These are phyloP conservation scores for Alosa sapidissima DNA, from an alignment of 2,797 vertebrate genomes.

Conservation along the genomic window DNA sequence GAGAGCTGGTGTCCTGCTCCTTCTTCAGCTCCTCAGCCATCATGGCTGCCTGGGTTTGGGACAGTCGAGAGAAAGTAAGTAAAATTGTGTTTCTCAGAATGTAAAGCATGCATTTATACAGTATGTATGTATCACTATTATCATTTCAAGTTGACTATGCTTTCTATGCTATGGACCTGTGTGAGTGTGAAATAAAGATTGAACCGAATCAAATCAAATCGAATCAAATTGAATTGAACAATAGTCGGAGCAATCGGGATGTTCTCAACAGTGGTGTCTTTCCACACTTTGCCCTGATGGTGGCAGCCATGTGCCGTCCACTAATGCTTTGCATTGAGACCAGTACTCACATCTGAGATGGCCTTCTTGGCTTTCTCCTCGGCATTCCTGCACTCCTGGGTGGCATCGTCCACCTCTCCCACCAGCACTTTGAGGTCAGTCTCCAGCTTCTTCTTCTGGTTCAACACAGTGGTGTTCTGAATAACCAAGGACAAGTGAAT, in stretches of 20 bases:
- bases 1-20: slow-evolving; percentile 88
- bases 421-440: slow-evolving; percentile 75
- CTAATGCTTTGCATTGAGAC: background rate
- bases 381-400: slow-evolving; percentile 76
- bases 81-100: too few relatives aligned
- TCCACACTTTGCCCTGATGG: background rate
- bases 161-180: too few relatives aligned
- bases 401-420: slow-evolving; percentile 75
- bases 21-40: slow-evolving; percentile 97
- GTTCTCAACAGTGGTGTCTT: background rate
- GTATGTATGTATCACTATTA: too few relatives aligned
- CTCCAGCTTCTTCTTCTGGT: slow-evolving; percentile 86
- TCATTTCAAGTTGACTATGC: too few relatives aligned
- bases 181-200: background rate
- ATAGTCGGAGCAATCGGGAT: too few relatives aligned
- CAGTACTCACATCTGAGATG: slow-evolving; percentile 78
- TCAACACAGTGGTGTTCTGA: slow-evolving; percentile 81
- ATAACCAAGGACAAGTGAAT: background rate
- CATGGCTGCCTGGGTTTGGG: slow-evolving; percentile 80
- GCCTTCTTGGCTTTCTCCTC: slow-evolving; percentile 87
- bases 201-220: too few relatives aligned
- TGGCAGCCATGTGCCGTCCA: background rate
- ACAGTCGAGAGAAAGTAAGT: background rate
- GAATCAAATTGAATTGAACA: too few relatives aligned
- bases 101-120: too few relatives aligned